These are phyloP conservation scores for Tylochromis polylepis DNA, from an alignment of 2,113 vertebrate genomes.

Conservation along the genomic window DNA sequence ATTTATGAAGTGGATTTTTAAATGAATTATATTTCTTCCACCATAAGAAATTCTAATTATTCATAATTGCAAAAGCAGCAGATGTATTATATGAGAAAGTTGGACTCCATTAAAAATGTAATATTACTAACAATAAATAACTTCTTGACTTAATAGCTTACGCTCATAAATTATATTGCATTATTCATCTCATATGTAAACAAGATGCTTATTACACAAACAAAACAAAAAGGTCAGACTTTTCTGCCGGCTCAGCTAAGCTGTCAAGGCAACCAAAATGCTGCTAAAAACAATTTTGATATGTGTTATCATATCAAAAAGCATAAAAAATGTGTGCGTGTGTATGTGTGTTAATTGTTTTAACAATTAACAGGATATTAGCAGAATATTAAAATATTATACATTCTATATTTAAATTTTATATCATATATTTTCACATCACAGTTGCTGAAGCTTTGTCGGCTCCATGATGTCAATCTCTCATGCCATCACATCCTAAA, in stretches of 20 bases:
- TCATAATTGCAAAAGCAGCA: slow-evolving; percentile 7
- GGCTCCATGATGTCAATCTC: neutral
- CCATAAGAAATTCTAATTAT: slow-evolving; percentile 16
- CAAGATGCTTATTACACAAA: slow-evolving; percentile 1
- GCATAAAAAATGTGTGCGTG: neutral
- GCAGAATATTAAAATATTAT: neutral
- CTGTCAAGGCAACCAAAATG: neutral
- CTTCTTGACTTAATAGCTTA: neutral
- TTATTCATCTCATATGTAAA: neutral
- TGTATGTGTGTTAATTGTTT: neutral
- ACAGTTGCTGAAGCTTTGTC: neutral
- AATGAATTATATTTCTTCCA: slow-evolving; percentile 10
- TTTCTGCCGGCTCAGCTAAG: slow-evolving; percentile 8
- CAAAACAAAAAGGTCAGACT: neutral
- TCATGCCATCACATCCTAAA: neutral
- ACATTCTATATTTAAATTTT: neutral
- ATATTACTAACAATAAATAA: slow-evolving; percentile 24
- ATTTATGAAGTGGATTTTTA: neutral
- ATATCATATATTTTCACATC: neutral
- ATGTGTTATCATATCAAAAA: neutral
- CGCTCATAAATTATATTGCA: neutral
- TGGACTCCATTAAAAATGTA: slow-evolving; percentile 21
- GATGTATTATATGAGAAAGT: slow-evolving; percentile 5
- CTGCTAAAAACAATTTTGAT: neutral
- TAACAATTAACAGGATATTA: neutral